Base-by-base conservation (phyloP, 2,113 vertebrate genomes). In the Morone saxatilis region DNA sequence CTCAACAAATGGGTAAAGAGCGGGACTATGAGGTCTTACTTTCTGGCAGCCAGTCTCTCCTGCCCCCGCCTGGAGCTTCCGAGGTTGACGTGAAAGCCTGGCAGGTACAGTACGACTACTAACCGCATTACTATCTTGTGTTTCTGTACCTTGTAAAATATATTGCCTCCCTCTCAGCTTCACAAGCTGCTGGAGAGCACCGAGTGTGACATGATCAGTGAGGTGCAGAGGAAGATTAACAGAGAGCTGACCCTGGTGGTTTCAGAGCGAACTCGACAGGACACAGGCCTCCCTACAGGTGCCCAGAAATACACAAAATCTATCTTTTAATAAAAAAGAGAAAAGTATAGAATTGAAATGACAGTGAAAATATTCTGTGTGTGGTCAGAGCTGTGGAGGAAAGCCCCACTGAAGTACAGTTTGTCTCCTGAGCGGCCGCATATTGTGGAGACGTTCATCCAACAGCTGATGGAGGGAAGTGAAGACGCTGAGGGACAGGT, bases 171-270 rank as follows among this genome's bases (percentile, higher is more conserved):
- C 57, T 67, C 50, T 63, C 87, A 97, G 95, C 90, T 97, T 81
- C 91, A 95, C 86, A 95, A 95, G 31, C 94, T 96, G 78, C 88
- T 96, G 90, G 95, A 97, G 94, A 95, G 86, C 79, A 83, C 92
- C 20, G 94, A 97, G 92, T 94, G 93, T 50, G 94, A 95, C 72
- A 95, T 94, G 96, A 96, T 96, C 80, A 85, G 75, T 78, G 88
- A 95, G 6, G 77, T 94, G 71, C 86, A 94, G 86, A 95, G 87
- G 85, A 96, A 92, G 91, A 91, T 96, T 59, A 92, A 81, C 63
- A 86, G 85, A 75, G 92, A 96, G 62, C 80, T 92, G 36, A 94
- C 81, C 7, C 85, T 95, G 80, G 91, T 95, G 78, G 88, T 92
- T 62, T 94, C 95, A 65, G 96, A 97, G 93, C 93, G 93, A 80